Evolutionary conservation across 2,113 vertebrate species (phyloP).

Genomic region (Heloderma charlesbogerti): DNA sequence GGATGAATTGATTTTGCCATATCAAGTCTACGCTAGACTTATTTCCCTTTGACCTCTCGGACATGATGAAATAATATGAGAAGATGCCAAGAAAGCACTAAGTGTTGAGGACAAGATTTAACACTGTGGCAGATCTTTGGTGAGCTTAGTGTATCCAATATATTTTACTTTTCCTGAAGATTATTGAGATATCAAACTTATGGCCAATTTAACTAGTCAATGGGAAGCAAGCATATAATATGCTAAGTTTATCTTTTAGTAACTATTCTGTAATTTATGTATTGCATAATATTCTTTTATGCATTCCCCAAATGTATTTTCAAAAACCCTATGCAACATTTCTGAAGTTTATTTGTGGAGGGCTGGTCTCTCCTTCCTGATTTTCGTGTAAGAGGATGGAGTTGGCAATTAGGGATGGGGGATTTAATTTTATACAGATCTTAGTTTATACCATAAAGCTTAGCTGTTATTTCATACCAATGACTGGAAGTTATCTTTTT

Average conservation of each 20-base stretch:
- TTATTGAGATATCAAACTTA: conserved; percentile 41
- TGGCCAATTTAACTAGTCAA: conserved; percentile 12
- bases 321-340: too few relatives aligned
- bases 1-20: conserved; percentile 42
- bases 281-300: too few relatives aligned
- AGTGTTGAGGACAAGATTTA: conserved; percentile 23
- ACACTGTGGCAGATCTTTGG: conserved; percentile 16
- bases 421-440: too few relatives aligned
- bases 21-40: conserved; percentile 22
- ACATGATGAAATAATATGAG: conserved; percentile 28
- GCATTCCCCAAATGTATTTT: too few relatives aligned
- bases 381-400: too few relatives aligned
- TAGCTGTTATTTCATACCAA: too few relatives aligned
- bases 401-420: too few relatives aligned
- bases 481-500: too few relatives aligned
- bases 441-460: too few relatives aligned
- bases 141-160: neutral
- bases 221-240: neutral
- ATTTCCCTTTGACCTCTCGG: conserved; percentile 29
- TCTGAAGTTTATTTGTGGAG: too few relatives aligned
- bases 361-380: too few relatives aligned
- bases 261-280: neutral
- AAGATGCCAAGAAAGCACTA: conserved; percentile 41
- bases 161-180: conserved; percentile 26
- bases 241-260: neutral